These are phyloP conservation scores for Trogon surrucura DNA, from an alignment of 2,113 vertebrate genomes.

Conservation along the genomic window DNA sequence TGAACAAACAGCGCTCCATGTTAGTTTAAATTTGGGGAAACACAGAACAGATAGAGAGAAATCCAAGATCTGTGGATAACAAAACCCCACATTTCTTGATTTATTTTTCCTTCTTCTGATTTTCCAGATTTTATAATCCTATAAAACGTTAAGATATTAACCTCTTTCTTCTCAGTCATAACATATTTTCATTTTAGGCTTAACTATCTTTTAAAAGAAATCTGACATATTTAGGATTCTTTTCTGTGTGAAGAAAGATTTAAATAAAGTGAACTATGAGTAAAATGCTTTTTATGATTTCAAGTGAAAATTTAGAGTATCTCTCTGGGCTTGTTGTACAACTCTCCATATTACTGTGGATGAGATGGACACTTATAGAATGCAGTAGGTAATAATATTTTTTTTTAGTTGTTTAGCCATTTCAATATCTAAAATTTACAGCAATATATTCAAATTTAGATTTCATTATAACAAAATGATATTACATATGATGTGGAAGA, in stretches of 20 bases:
- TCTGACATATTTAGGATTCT: neutral
- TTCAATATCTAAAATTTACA: neutral
- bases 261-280: neutral
- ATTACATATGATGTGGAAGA: neutral
- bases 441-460: neutral
- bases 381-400: neutral
- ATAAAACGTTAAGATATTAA: neutral
- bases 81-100: neutral
- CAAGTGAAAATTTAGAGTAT: neutral
- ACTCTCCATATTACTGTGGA: neutral
- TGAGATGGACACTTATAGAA: neutral
- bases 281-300: neutral
- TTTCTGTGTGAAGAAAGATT: neutral
- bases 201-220: neutral
- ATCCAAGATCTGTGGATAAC: neutral
- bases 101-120: neutral
- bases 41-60: neutral
- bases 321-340: neutral
- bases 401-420: neutral
- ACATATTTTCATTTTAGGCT: neutral
- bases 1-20: neutral
- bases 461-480: neutral
- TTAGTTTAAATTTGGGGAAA: neutral
- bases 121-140: neutral
- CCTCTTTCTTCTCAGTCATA: neutral